A percentile compares a stretch with the other conserved stretches of the same genome.
Conservation (phyloP, 2,113 vertebrate genomes). For the Mesoclemmys tuberculata region DNA sequence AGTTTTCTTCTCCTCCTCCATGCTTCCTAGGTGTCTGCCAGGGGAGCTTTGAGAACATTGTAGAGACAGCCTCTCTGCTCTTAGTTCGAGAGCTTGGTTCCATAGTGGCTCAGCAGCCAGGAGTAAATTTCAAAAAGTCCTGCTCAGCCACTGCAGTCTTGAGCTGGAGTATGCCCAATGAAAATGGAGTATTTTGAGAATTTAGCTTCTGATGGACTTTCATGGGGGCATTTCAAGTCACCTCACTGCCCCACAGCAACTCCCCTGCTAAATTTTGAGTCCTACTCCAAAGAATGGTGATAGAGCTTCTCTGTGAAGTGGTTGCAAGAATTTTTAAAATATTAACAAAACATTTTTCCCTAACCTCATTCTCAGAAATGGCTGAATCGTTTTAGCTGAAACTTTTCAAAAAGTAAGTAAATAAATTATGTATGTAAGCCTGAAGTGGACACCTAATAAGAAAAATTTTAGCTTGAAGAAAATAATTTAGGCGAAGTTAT, state of each 20-base stretch:
- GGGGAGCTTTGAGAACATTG: not conserved
- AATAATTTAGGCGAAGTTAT: not conserved
- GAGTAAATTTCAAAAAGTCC: not conserved
- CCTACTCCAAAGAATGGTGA: not conserved
- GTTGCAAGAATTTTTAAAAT: not conserved
- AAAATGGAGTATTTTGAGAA: not conserved
- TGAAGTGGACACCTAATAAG: not conserved
- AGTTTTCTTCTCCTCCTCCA: not conserved
- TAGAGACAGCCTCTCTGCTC: not conserved
- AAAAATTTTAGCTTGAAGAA: not conserved
- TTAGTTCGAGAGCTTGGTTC: rapidly evolving
- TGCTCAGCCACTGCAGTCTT: not conserved
- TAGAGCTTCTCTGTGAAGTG: not conserved
- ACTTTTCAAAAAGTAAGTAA: not conserved
- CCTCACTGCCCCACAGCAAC: not conserved
- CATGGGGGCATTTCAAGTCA: not conserved
- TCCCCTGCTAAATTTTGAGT: not conserved
- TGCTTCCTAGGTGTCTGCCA: not conserved
- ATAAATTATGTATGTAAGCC: not conserved
- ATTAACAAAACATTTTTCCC: not conserved
- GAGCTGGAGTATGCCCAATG: not conserved
- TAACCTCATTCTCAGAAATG: not conserved
- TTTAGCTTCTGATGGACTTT: not conserved
- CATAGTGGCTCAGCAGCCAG: not conserved
- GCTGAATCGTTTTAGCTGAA: not conserved